These are phyloP conservation scores for Casuarius casuarius DNA, from an alignment of 2,113 vertebrate species.

Conservation along the genomic window DNA sequence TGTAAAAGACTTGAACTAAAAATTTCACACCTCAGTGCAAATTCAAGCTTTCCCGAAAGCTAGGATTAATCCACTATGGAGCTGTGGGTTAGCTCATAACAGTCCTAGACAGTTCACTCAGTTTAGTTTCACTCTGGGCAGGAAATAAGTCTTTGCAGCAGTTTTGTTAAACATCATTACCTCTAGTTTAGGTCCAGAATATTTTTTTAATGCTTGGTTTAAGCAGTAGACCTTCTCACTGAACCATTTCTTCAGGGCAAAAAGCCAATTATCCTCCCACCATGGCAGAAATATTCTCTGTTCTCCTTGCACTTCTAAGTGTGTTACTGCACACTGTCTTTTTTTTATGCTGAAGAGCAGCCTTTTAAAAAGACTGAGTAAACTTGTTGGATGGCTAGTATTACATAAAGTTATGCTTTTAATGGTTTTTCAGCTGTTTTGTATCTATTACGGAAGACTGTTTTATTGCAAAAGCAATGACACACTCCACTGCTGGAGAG, in stretches of 20 bases:
- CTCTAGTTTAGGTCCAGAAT: not conserved
- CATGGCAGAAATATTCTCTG: not conserved
- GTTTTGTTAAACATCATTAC: not conserved
- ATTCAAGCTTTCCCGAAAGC: not conserved
- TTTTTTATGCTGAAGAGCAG: not conserved
- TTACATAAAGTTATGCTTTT: conserved; percentile 6
- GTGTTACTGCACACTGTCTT: not conserved
- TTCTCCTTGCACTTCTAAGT: not conserved
- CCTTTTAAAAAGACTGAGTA: not conserved
- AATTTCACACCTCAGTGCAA: not conserved
- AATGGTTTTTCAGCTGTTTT: conserved; percentile 15
- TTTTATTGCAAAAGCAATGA: conserved; percentile 49
- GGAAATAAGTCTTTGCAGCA: not conserved
- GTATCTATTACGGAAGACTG: not conserved
- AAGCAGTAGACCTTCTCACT: not conserved
- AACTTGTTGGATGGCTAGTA: not conserved
- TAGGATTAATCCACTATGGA: not conserved
- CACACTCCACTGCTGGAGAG: conserved; percentile 1
- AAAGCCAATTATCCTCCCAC: not conserved
- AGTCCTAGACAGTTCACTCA: not conserved
- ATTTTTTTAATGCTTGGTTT: not conserved
- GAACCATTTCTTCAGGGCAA: not conserved
- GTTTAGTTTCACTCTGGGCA: not conserved
- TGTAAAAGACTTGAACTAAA: not conserved
- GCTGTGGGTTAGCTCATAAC: not conserved